phyloP scores from a whole-genome alignment of 2,888 invertebrate genomes.

The Lobophora halterata region DNA sequence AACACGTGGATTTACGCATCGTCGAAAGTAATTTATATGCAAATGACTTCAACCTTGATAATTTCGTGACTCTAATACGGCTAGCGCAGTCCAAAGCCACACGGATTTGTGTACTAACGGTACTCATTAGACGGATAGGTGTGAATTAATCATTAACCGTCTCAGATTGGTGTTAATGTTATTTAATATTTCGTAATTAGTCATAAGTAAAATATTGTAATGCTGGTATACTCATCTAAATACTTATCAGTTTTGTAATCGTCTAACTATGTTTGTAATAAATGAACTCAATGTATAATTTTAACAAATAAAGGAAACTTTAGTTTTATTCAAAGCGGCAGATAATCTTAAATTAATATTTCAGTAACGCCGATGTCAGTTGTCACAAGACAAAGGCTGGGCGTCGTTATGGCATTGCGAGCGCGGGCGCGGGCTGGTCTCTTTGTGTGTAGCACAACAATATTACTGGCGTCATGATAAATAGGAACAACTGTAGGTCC shows the following conservation, averaged over 20 bases:
- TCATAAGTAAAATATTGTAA: slow-evolving; percentile 22
- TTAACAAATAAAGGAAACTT: slow-evolving; percentile 24
- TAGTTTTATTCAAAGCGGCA: slow-evolving; percentile 26
- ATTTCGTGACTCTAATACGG: slow-evolving; percentile 71
- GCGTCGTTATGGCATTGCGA: slow-evolving; percentile 51
- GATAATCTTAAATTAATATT: slow-evolving; percentile 61
- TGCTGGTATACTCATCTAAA: slow-evolving; percentile 13
- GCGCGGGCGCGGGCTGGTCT: slow-evolving; percentile 45
- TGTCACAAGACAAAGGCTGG: slow-evolving; percentile 65
- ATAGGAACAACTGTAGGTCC: slow-evolving; percentile 73
- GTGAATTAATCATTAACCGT: slow-evolving; percentile 44
- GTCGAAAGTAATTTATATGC: slow-evolving; percentile 79
- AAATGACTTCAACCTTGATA: slow-evolving; percentile 74
- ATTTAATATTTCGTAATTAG: slow-evolving; percentile 30
- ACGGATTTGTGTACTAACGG: slow-evolving; percentile 54
- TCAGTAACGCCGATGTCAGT: slow-evolving; percentile 62
- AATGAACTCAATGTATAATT: too few relatives aligned
- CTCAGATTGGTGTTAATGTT: slow-evolving; percentile 29
- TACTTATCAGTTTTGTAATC: slow-evolving; percentile 22
- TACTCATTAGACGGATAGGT: slow-evolving; percentile 42
- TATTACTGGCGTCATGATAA: slow-evolving; percentile 77
- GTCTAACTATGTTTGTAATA: slow-evolving; percentile 18
- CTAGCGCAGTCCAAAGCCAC: slow-evolving; percentile 52
- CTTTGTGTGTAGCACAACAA: slow-evolving; percentile 68
- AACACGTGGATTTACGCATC: slow-evolving; percentile 77